phyloP scores from a whole-genome alignment of 2,113 vertebrate species.

The Pteropus alecto region DNA sequence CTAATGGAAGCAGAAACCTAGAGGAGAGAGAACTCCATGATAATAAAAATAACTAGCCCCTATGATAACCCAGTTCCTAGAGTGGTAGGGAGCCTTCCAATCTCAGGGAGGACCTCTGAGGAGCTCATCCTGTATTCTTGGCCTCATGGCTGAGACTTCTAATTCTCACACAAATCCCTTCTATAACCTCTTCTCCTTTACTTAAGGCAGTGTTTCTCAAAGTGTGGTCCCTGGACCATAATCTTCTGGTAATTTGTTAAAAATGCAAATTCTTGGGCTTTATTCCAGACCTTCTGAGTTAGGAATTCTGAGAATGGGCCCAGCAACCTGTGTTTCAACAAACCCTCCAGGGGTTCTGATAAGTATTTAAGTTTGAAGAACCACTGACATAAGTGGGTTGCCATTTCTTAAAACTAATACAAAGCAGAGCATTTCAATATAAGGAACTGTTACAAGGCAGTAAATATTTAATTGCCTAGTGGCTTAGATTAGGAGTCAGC shows the following conservation, averaged over 20 bases:
- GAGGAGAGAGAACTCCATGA: neutral
- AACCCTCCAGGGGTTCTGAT: neutral
- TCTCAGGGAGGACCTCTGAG: neutral
- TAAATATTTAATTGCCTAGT: neutral
- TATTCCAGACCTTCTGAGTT: neutral
- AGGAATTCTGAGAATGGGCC: neutral
- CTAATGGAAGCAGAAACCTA: neutral
- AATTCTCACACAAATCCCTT: neutral
- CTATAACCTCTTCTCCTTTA: neutral
- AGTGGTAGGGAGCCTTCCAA: neutral
- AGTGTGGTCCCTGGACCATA: neutral
- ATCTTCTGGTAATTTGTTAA: neutral
- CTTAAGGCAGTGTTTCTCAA: neutral
- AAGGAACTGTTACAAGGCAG: neutral
- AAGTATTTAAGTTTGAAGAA: constrained; percentile 37
- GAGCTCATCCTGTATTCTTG: neutral
- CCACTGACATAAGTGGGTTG: neutral
- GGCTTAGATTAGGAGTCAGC: neutral
- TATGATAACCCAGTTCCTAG: neutral
- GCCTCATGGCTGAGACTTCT: neutral
- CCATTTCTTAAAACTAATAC: neutral
- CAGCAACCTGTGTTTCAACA: neutral
- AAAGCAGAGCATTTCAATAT: neutral
- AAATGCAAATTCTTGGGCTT: neutral
- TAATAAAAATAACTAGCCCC: neutral